Evolutionary conservation across 2,888 invertebrate species (phyloP), one percentile per base, ranked within the genome.

Genomic region (Oasisia sp.): DNA sequence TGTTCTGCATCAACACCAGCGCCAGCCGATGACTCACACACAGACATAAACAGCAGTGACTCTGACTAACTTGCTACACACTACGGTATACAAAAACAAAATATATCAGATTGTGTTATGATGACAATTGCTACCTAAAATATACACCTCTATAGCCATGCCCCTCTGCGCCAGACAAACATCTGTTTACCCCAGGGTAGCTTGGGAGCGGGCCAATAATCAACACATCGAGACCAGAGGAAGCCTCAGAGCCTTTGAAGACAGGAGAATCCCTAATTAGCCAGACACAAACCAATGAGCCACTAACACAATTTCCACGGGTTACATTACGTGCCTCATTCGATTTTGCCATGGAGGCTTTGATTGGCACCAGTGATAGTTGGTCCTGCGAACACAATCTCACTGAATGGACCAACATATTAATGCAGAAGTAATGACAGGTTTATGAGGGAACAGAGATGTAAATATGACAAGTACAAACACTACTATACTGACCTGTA

Each of bases 271-370:
- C 56, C 74, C 74, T 74, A 74, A 74, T 74, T 74, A 74, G 27
- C 74, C 74, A 74, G 74, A 27, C 74, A 19, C 74, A 74, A 27
- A 4, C 74, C 74, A 74, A 74, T 74, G 74, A 7, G 27, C n/a
- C 4, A 27, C 27, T n/a, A 74, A 74, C 74, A 74, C 74, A 74
- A 74, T 74, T 74, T 74, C 74, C 74, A 7, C 27, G 14, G 74
- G 74, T n/a, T 74, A 74, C 74, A 74, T 74, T 74, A 74, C 27
- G 74, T 74, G 74, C 74, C n/a, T 74, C 74, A 74, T 74, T 74
- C 27, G 27, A 19, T 74, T 74, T 74, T 74, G 27, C 74, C 27
- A 19, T 0, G 19, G 74, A 74, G 74, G 74, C 74, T 74, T 74
- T 74, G 74, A 74, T 74, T 74, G 27, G 19, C 74, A 5, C 74